Evolutionary conservation across 2,888 invertebrate species (phyloP).

Genomic region (Gisinianus flammeolus): DNA sequence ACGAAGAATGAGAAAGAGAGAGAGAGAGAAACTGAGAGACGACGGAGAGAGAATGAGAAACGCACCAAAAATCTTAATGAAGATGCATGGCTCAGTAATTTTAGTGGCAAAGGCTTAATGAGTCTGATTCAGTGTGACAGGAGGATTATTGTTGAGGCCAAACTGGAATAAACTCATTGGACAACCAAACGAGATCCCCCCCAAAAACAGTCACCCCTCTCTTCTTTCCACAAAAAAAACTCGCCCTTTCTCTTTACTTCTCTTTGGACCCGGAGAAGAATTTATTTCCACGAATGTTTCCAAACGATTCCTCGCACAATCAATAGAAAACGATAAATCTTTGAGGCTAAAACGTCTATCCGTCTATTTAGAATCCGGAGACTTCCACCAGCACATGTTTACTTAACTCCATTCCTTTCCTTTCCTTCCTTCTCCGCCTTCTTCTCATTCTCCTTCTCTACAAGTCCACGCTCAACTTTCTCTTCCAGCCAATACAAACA

Average conservation of each 20-base stretch:
- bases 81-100: slow-evolving; percentile 40
- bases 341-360: neutral
- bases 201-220: neutral
- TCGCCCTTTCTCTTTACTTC: neutral
- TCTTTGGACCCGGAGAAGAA: neutral
- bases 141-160: slow-evolving; percentile 19
- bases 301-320: slow-evolving; percentile 12
- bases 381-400: slow-evolving; percentile 20
- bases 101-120: slow-evolving; percentile 39
- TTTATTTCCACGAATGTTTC: slow-evolving; percentile 30
- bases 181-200: neutral
- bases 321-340: slow-evolving; percentile 28
- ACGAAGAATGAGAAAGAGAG: neutral
- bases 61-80: slow-evolving; percentile 37
- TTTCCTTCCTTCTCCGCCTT: neutral
- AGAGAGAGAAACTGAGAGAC: neutral
- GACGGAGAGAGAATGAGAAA: neutral
- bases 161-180: slow-evolving; percentile 21
- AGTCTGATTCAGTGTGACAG: slow-evolving; percentile 38
- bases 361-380: slow-evolving; percentile 1
- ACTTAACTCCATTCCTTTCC: slow-evolving; percentile 3
- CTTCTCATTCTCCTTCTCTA: neutral
- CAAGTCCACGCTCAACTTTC: neutral
- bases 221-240: neutral
- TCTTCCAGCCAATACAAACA: neutral